phyloP scores from a whole-genome alignment of 2,888 invertebrate genomes.

The Mantis religiosa region DNA sequence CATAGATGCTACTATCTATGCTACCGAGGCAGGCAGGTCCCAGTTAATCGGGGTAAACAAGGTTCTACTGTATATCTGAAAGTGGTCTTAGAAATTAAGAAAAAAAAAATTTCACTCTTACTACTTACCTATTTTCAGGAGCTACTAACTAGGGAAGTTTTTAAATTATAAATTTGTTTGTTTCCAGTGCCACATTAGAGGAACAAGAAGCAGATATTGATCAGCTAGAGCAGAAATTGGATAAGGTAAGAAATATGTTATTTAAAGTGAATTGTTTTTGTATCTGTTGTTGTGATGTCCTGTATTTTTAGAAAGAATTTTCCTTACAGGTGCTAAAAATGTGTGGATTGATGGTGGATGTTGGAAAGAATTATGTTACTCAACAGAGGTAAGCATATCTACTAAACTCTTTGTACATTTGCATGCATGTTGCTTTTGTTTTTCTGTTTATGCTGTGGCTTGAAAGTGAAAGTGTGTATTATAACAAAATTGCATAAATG shows the following conservation, averaged over 20 bases:
- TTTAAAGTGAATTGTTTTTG: neutral
- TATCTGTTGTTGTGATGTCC: neutral
- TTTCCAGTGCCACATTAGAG: slow-evolving; percentile 73
- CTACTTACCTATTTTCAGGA: too few relatives aligned
- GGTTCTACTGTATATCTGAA: too few relatives aligned
- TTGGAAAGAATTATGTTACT: slow-evolving; percentile 86
- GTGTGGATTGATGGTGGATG: slow-evolving; percentile 84
- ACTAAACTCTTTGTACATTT: neutral
- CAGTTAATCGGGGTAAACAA: too few relatives aligned
- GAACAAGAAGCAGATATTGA: slow-evolving; percentile 85
- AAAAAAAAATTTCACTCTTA: too few relatives aligned
- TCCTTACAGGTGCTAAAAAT: slow-evolving; percentile 67
- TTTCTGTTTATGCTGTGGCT: neutral
- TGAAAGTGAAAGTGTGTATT: neutral
- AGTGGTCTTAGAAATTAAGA: too few relatives aligned
- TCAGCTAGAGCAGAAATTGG: slow-evolving; percentile 79
- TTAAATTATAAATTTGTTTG: slow-evolving; percentile 27
- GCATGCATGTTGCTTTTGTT: neutral
- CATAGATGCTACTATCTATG: too few relatives aligned
- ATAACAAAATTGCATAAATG: neutral
- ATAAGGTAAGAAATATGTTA: slow-evolving; percentile 62
- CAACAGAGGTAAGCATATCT: slow-evolving; percentile 74
- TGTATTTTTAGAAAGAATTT: neutral
- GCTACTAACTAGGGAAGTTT: too few relatives aligned
- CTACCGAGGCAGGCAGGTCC: too few relatives aligned